phyloP scores from a whole-genome alignment of 2,797 vertebrate species.

The Cryptoprocta ferox region DNA sequence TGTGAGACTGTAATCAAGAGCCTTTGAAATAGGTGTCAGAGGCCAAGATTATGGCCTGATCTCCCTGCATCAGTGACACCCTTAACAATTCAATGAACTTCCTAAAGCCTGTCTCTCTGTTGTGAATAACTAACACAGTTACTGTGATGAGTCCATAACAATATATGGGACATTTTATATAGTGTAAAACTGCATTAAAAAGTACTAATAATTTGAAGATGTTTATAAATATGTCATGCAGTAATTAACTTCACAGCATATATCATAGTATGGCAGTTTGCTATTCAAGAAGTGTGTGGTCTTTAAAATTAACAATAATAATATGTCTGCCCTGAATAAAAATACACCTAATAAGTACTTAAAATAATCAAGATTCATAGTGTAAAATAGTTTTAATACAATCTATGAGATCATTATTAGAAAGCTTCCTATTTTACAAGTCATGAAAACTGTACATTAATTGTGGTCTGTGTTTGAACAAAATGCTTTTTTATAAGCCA shows the following conservation, averaged over 20 bases:
- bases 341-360: background rate
- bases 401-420: background rate
- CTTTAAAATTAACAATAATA: background rate
- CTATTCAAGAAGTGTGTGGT: background rate
- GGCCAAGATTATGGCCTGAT: background rate
- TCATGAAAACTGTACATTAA: background rate
- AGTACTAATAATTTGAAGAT: background rate
- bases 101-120: background rate
- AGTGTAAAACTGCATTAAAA: background rate
- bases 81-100: background rate
- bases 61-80: background rate
- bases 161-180: background rate
- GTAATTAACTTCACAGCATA: background rate
- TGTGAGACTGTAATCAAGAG: background rate
- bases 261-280: background rate
- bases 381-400: background rate
- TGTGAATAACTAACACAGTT: background rate
- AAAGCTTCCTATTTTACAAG: background rate
- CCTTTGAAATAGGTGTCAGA: background rate
- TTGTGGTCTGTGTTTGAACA: background rate
- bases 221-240: background rate
- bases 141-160: background rate
- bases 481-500: background rate
- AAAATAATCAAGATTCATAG: background rate
- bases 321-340: background rate